Evolutionary conservation across 1,140 invertebrate species (phyloP).

Genomic region (Rhizoglyphus robini): DNA sequence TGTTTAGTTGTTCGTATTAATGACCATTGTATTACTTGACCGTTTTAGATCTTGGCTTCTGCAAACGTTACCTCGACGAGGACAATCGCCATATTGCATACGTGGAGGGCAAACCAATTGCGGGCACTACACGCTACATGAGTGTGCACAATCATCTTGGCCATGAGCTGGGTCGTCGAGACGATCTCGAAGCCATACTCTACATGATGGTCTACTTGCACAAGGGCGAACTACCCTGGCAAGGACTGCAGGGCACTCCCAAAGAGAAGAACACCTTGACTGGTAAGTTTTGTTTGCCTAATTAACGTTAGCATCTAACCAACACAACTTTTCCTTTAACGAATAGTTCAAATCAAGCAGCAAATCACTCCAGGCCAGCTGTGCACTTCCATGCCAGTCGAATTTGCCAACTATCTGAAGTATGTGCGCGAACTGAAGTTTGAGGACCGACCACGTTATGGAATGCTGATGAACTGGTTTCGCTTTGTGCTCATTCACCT

Average conservation of each 20-base stretch:
- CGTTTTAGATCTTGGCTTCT: constrained; percentile 42
- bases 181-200: constrained; percentile 96
- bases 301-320: constrained; percentile 35
- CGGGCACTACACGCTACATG: constrained; percentile 41
- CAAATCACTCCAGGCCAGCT: constrained; percentile 90
- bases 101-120: constrained; percentile 42
- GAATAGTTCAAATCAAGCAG: constrained; percentile 97
- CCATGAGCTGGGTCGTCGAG: constrained; percentile 87
- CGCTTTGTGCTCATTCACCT: constrained; percentile 32
- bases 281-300: too few relatives aligned
- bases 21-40: not conserved
- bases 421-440: constrained; percentile 44
- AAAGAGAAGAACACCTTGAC: constrained; percentile 97
- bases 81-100: constrained; percentile 8
- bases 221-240: constrained; percentile 94
- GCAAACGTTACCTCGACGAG: constrained; percentile 39
- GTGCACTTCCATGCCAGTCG: constrained; percentile 80
- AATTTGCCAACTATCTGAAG: constrained; percentile 76
- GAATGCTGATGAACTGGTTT: constrained; percentile 38
- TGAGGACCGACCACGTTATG: constrained; percentile 46
- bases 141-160: constrained; percentile 28
- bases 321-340: too few relatives aligned
- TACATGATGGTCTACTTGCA: constrained; percentile 99
- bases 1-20: not conserved
- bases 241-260: constrained; percentile 96